A percentile compares a stretch with the other conserved stretches of the same genome.
These are phyloP conservation scores for Pelecanus crispus DNA, from an alignment of 2,113 vertebrate species.

Conservation along the genomic window DNA sequence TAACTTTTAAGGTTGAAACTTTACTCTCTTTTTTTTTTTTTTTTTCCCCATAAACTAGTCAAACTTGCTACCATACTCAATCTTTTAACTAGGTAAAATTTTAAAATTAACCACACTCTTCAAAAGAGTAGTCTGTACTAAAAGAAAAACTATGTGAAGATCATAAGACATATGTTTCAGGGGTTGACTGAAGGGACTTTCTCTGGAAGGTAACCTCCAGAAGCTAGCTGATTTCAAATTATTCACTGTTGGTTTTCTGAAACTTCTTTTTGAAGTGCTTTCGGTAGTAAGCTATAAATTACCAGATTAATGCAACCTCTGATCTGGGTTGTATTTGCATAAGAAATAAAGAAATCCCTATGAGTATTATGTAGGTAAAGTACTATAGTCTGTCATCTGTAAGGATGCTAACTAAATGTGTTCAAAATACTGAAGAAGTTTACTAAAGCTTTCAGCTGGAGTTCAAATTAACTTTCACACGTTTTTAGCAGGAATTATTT, in stretches of 20 bases:
- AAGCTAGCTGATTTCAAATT: background rate
- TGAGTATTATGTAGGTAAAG: background rate
- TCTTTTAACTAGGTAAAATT: background rate
- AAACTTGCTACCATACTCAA: background rate
- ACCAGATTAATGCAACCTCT: background rate
- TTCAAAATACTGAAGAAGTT: background rate
- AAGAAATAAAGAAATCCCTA: background rate
- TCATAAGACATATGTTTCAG: background rate
- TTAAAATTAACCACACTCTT: background rate
- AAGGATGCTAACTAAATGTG: background rate
- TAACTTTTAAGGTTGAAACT: too few species aligned
- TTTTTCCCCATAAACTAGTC: background rate
- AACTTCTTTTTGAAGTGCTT: slow-evolving; percentile 2
- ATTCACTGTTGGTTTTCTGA: background rate
- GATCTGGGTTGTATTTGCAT: background rate
- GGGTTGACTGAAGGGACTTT: background rate
- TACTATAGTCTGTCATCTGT: background rate
- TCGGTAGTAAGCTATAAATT: background rate
- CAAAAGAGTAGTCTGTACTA: background rate
- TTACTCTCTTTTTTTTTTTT: background rate
- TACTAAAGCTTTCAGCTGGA: background rate
- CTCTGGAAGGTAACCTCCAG: background rate
- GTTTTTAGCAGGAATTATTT: background rate
- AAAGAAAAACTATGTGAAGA: background rate
- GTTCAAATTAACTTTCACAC: background rate